Conservation (phyloP, 2,888 invertebrate species). For the Labia minor region DNA sequence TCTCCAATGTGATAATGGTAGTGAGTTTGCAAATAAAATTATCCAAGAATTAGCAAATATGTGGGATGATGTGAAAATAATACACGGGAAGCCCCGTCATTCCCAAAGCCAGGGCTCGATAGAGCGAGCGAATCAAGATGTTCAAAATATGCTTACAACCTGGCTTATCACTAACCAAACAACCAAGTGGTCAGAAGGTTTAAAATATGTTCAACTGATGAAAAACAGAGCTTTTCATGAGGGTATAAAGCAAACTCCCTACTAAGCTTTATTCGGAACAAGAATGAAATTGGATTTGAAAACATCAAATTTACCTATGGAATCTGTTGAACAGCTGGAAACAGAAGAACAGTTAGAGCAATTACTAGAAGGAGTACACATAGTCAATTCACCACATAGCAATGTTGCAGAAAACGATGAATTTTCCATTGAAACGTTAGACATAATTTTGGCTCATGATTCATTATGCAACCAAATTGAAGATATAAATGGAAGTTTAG, state of each 20-base stretch:
- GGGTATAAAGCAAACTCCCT: constrained; percentile 24
- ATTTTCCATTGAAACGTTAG: too few species aligned
- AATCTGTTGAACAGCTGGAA: too few species aligned
- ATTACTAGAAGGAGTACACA: too few species aligned
- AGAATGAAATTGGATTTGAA: constrained; percentile 20
- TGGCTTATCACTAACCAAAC: constrained; percentile 19
- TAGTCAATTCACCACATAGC: too few species aligned
- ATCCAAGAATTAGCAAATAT: background rate
- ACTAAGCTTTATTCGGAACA: constrained; percentile 26
- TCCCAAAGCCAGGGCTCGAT: too few species aligned
- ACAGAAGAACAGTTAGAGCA: too few species aligned
- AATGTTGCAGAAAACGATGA: too few species aligned
- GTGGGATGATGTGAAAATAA: constrained; percentile 14
- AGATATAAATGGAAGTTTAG: too few species aligned
- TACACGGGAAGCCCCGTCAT: constrained; percentile 14
- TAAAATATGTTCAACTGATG: constrained; percentile 24
- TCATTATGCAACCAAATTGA: too few species aligned
- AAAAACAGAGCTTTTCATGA: constrained; percentile 23
- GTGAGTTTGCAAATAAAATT: background rate
- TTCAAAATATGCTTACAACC: constrained; percentile 22
- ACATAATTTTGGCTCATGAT: too few species aligned
- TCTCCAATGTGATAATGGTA: background rate
- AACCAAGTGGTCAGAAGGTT: constrained; percentile 24
- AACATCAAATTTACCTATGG: too few species aligned
- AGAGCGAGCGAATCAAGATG: constrained; percentile 15